A percentile compares a stretch with the other conserved stretches of the same genome.
phyloP scores from a whole-genome alignment of 2,113 vertebrate species.

The Mirounga angustirostris region DNA sequence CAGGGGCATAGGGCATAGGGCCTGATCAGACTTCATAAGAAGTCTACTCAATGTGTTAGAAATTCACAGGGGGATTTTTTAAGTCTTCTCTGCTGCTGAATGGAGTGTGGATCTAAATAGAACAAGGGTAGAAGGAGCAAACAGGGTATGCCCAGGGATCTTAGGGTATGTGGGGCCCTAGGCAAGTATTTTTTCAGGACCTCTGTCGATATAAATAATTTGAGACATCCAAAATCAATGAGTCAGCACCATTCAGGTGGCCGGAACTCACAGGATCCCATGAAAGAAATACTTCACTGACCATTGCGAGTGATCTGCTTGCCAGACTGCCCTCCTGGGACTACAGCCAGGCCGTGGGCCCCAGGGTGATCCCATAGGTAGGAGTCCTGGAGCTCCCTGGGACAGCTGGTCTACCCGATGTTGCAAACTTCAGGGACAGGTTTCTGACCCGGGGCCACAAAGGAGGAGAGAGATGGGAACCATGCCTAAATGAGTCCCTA shows the following conservation, averaged over 20 bases:
- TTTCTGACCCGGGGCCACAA: rapidly evolving
- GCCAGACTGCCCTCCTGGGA: rapidly evolving
- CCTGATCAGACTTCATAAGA: no score
- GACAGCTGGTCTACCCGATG: neutral
- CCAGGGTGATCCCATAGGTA: neutral
- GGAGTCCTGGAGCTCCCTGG: neutral
- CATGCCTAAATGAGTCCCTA: neutral
- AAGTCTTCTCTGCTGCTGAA: neutral
- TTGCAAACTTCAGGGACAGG: no score
- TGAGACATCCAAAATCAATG: neutral
- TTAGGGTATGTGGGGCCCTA: no score
- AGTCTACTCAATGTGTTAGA: neutral
- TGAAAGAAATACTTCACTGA: neutral
- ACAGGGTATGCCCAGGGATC: neutral
- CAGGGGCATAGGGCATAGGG: no score
- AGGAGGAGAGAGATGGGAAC: neutral
- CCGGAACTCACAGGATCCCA: neutral
- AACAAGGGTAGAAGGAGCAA: no score
- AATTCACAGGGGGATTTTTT: neutral
- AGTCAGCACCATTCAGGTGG: neutral
- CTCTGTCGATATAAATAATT: neutral
- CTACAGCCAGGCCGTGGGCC: no score
- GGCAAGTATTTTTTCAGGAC: neutral
- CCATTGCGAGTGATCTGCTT: neutral
- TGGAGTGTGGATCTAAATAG: neutral